phyloP scores from a whole-genome alignment of 2,113 vertebrate species.

The Phyllostomus discolor region DNA sequence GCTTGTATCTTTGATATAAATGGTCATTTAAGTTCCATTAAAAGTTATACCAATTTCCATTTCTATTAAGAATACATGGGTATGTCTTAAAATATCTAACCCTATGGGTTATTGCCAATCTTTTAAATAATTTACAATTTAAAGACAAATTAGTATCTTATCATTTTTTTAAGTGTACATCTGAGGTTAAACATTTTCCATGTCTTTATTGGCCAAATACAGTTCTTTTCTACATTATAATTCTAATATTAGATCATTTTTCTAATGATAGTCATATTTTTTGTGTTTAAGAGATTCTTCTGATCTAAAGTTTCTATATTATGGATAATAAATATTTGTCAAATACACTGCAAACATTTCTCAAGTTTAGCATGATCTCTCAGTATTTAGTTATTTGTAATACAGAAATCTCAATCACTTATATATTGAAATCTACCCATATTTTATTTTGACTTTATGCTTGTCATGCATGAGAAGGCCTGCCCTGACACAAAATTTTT shows the following conservation, averaged over 20 bases:
- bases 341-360: not conserved
- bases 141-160: not conserved
- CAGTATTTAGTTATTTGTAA: not conserved
- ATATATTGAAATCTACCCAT: not conserved
- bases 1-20: not conserved
- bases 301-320: not conserved
- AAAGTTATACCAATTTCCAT: not conserved
- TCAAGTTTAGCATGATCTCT: not conserved
- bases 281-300: not conserved
- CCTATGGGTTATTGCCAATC: not conserved
- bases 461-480: not conserved
- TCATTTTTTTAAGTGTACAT: not conserved
- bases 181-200: not conserved
- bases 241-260: conserved; percentile 28
- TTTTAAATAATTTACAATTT: conserved; percentile 19
- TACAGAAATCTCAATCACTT: not conserved
- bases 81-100: not conserved
- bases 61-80: not conserved
- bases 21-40: not conserved
- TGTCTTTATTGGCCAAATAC: not conserved
- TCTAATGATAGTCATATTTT: not conserved
- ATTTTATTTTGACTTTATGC: conserved; percentile 1
- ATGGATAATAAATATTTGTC: not conserved
- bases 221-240: conserved; percentile 6
- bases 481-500: not conserved